Base-by-base conservation (phyloP, 2,888 invertebrate genomes). In the Cheilosia impressa region DNA sequence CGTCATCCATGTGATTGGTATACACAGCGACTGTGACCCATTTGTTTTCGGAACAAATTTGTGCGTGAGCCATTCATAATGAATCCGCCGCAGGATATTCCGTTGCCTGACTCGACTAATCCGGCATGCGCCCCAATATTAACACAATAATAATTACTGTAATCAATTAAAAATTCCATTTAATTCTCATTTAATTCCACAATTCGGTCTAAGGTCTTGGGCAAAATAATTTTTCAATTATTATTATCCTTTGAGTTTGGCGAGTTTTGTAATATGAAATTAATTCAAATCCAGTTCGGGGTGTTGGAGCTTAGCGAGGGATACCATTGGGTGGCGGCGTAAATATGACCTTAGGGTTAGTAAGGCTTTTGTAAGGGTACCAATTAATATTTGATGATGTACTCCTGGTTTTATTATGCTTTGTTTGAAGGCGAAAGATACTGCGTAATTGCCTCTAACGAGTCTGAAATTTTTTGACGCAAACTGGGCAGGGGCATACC, bases 91-190 rank as follows among this genome's bases (percentile, higher is more conserved):
- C 27, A 31, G 34, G 55, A 47, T 27, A 27, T 53, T 27, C 24
- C 27, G 45, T 38, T 41, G 38, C n/a, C 66, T 62, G 60, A 15
- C 60, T 66, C 5, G 69, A 58, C 75, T 73, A 73, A 75, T 71
- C 78, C 55, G 60, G 45, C 47, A 41, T 19, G 50, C 50, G 47
- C 31, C 45, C 52, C 75, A 53, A 71, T 58, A 84, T 84, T 84
- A 84, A 76, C 80, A 60, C 60, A 75, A 66, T 80, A 75, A 66
- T 80, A 80, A 84, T 84, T 84, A 80, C 80, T 80, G 80, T 73
- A 80, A 84, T 84, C 80, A 84, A 84, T 84, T 84, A 79, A 84
- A 84, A 80, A 84, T 84, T 84, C 79, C 80, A 80, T 84, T 84
- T 80, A 84, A 80, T 71, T 71, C 65, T 24, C 57, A 58, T 73